Evolutionary conservation across 2,797 vertebrate genomes (phyloP).

Genomic region (Antrozous pallidus): DNA sequence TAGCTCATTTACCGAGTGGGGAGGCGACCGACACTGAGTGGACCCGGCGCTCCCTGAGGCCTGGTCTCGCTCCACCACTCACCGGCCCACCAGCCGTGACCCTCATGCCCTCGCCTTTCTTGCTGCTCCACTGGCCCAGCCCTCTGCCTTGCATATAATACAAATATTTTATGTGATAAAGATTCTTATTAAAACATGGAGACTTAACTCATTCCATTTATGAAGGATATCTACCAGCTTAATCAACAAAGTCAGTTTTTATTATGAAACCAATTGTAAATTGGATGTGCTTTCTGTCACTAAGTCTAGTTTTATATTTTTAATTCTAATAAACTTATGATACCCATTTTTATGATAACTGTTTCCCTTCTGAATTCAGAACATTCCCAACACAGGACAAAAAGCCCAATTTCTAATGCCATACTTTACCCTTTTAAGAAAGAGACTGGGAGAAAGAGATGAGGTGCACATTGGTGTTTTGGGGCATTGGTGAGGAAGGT

Average conservation of each 20-base stretch:
- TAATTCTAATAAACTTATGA: neutral
- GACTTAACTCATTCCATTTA: conserved; percentile 11
- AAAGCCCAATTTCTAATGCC: neutral
- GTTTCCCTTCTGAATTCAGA: neutral
- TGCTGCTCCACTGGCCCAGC: too few relatives aligned
- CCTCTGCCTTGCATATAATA: neutral
- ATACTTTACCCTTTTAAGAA: neutral
- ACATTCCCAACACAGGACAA: neutral
- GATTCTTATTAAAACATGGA: neutral
- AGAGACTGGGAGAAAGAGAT: neutral
- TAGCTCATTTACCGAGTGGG: too few relatives aligned
- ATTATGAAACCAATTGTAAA: neutral
- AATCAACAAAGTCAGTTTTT: neutral
- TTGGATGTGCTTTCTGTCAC: neutral
- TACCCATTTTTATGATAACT: neutral
- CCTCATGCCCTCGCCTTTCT: too few relatives aligned
- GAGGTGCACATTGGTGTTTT: neutral
- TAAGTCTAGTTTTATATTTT: neutral
- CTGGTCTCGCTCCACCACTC: too few relatives aligned
- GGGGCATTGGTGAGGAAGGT: neutral
- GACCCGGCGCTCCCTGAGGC: too few relatives aligned
- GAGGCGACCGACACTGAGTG: too few relatives aligned
- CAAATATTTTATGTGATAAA: neutral
- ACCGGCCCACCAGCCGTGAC: too few relatives aligned
- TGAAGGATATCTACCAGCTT: neutral